Base-by-base conservation (phyloP, 2,113 vertebrate species). In the Odocoileus virginianus region DNA sequence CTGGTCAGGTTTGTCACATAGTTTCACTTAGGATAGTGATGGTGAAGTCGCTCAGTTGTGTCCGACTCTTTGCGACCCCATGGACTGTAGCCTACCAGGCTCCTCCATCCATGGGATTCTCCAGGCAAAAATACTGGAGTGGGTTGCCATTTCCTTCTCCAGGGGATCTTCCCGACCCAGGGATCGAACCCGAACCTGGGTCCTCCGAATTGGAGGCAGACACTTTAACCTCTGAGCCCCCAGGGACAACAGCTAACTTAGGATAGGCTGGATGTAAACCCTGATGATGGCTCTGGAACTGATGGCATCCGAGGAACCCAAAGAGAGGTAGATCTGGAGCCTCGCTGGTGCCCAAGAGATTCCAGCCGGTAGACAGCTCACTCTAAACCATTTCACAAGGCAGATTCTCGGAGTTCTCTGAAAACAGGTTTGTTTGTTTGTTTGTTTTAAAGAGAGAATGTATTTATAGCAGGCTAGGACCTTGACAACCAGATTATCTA, bases 331-430 rank as follows among this genome's bases (percentile, higher is more conserved):
- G 67, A 17, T 7, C 3, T 2, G 43, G 28, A 82, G 28, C 17
- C 60, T 87, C 0, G 0, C 28, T 19, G 13, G 60, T 43, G 5
- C 40, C 74, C 17, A 2, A 7, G 36, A 7, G 17, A 64, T 7
- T 47, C 55, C 45, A 45, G 76, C 16, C n/a, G 23, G 64, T 61
- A 60, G 28, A 67, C 14, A 21, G 10, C 50, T 47, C 11, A 21
- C 43, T 28, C 55, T 6, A 7, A 84, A 52, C n/a, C 25, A 57
- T 94, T 54, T 45, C 92, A 81, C 43, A 58, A 83, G 40, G n/a
- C 28, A n/a, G 64, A 61, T 55, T 91, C 60, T 74, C 43, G 47
- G 25, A 81, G 55, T 67, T 94, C 60, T 74, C 43, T 47, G 25
- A 81, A 52, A 87, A 27, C 27, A 43, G 47, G 28, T 83, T 17